A percentile compares a stretch with the other conserved stretches of the same genome.
Conservation (phyloP, 2,797 vertebrate genomes). For the Coregonus sp. region DNA sequence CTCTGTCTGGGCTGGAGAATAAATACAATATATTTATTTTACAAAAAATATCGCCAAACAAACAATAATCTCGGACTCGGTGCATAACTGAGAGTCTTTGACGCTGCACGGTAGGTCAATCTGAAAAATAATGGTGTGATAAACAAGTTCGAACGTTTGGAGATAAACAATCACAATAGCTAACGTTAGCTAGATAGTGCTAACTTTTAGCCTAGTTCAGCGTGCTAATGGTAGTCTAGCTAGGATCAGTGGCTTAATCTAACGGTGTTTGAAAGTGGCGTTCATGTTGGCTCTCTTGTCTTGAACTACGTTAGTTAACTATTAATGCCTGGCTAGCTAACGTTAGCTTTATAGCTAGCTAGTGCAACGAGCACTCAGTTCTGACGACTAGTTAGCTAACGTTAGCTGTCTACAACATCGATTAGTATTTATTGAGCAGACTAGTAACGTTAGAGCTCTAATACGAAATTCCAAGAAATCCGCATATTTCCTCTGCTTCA, state of each 20-base stretch:
- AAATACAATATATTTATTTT: slow-evolving; percentile 9
- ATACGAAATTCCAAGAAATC: no score
- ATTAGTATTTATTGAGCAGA: no score
- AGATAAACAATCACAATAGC: slow-evolving; percentile 15
- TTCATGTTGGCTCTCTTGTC: background rate
- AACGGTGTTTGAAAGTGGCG: background rate
- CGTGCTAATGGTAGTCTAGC: background rate
- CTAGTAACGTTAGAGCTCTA: no score
- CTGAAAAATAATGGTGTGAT: background rate
- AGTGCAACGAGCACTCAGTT: background rate
- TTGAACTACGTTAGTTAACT: background rate
- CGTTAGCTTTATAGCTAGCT: background rate
- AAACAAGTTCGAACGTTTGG: background rate
- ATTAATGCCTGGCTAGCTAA: background rate
- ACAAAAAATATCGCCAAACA: background rate
- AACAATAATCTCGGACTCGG: background rate
- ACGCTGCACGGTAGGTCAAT: slow-evolving; percentile 9
- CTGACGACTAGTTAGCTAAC: no score
- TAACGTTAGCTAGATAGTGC: background rate
- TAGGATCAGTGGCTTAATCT: background rate
- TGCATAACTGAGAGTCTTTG: background rate
- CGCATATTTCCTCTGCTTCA: no score
- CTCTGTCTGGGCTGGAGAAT: slow-evolving; percentile 16
- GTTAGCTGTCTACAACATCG: background rate
- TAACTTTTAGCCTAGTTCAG: background rate